Evolutionary conservation across 2,888 invertebrate genomes (phyloP).

Genomic region (Lasioglossum figueresi): DNA sequence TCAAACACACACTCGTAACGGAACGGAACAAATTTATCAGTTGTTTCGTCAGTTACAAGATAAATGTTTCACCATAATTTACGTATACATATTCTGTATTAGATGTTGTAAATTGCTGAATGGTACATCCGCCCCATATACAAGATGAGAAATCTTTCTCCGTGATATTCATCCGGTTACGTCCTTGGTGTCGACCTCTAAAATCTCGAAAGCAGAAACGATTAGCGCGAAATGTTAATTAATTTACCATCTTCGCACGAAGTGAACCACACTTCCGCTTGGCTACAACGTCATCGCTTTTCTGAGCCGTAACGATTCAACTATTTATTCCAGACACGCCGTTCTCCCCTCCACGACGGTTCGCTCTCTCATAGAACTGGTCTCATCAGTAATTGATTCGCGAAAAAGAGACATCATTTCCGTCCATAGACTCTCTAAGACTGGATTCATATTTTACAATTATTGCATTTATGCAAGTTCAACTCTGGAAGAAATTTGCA

Average conservation of each 20-base stretch:
- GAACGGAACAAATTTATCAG: no score
- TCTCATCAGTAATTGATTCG: neutral
- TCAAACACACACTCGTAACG: neutral
- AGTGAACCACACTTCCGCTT: slow-evolving; percentile 72
- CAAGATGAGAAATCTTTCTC: neutral
- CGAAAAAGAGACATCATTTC: neutral
- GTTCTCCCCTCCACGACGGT: neutral
- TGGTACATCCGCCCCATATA: no score
- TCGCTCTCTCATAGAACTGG: neutral
- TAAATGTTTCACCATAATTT: no score
- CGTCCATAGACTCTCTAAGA: no score
- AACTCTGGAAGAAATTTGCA: no score
- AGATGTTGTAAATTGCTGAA: no score
- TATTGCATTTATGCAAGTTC: no score
- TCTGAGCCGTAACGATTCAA: slow-evolving; percentile 30
- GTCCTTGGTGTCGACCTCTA: slow-evolving; percentile 21
- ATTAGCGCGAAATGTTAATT: slow-evolving; percentile 65
- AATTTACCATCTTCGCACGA: slow-evolving; percentile 59
- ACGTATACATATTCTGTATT: no score
- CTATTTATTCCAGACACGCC: slow-evolving; percentile 40
- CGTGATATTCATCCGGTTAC: neutral
- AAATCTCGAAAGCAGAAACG: slow-evolving; percentile 47
- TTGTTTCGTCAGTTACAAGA: no score
- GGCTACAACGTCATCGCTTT: slow-evolving; percentile 64
- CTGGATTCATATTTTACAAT: no score